These are phyloP conservation scores for Lycodopsis pacificus DNA, from an alignment of 2,797 vertebrate species.

Conservation along the genomic window DNA sequence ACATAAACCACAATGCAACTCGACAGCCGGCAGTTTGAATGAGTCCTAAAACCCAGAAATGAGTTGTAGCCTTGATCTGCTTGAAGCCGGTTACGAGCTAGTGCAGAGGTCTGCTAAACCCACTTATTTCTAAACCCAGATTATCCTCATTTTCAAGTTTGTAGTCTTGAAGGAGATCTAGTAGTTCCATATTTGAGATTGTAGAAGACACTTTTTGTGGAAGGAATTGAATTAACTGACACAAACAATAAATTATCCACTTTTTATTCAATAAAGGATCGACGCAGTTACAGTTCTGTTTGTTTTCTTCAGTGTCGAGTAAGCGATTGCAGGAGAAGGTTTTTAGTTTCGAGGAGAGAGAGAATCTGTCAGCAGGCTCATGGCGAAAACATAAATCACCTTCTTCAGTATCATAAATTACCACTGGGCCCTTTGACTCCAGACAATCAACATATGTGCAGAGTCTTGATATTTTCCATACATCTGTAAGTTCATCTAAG, in stretches of 20 bases:
- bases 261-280: neutral
- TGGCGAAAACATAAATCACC: constrained; percentile 60
- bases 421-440: constrained; percentile 52
- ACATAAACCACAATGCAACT: neutral
- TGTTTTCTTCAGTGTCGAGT: neutral
- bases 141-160: neutral
- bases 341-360: constrained; percentile 50
- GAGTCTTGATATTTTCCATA: constrained; percentile 47
- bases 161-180: neutral
- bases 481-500: constrained; percentile 54
- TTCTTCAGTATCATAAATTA: constrained; percentile 67
- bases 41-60: neutral
- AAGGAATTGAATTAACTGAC: neutral
- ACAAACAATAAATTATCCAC: neutral
- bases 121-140: neutral
- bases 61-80: neutral
- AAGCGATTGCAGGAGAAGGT: neutral
- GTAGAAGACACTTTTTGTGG: neutral
- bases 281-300: neutral
- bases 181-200: neutral
- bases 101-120: neutral
- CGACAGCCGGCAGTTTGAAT: no score
- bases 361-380: constrained; percentile 63
- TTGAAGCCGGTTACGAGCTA: neutral
- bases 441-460: constrained; percentile 60